Conservation (phyloP, 2,797 vertebrate species). For the Pampus argenteus region DNA sequence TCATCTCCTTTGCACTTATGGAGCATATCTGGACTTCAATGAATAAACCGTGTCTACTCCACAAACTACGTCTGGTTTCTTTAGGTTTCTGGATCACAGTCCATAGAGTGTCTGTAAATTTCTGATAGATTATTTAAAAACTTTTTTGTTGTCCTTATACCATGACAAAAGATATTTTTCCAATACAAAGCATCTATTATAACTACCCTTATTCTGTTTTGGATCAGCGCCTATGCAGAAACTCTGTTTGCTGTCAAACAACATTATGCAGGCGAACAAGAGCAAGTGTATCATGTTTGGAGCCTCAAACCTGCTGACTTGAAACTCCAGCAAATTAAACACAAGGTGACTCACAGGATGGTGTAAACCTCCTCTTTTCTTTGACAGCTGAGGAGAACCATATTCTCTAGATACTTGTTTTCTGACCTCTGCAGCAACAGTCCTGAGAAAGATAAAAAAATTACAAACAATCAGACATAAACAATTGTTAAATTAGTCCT, state of each 20-base stretch:
- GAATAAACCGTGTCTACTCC: not conserved
- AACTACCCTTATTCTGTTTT: conserved; percentile 1
- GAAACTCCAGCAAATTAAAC: conserved; percentile 38
- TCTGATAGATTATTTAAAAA: conserved; percentile 6
- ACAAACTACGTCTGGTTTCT: conserved; percentile 10
- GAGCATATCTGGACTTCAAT: not conserved
- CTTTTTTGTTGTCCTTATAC: not conserved
- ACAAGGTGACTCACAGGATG: conserved; percentile 85
- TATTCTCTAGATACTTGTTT: conserved; percentile 93
- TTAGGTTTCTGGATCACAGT: not conserved
- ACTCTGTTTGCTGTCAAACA: conserved; percentile 2
- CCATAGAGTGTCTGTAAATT: not conserved
- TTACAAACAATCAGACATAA: not conserved
- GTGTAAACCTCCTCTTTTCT: conserved; percentile 86
- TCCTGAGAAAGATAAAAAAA: conserved; percentile 78
- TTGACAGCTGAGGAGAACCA: conserved; percentile 91
- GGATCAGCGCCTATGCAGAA: conserved; percentile 13
- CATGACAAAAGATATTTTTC: conserved; percentile 13
- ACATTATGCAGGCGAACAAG: conserved; percentile 1
- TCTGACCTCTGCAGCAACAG: conserved; percentile 91
- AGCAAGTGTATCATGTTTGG: conserved; percentile 36
- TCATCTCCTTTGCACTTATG: not conserved
- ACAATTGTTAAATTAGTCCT: not conserved
- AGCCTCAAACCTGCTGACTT: conserved; percentile 18
- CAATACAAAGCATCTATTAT: conserved; percentile 1